These are phyloP conservation scores for Phaethornis superciliosus DNA, from an alignment of 2,113 vertebrate species.

Conservation along the genomic window DNA sequence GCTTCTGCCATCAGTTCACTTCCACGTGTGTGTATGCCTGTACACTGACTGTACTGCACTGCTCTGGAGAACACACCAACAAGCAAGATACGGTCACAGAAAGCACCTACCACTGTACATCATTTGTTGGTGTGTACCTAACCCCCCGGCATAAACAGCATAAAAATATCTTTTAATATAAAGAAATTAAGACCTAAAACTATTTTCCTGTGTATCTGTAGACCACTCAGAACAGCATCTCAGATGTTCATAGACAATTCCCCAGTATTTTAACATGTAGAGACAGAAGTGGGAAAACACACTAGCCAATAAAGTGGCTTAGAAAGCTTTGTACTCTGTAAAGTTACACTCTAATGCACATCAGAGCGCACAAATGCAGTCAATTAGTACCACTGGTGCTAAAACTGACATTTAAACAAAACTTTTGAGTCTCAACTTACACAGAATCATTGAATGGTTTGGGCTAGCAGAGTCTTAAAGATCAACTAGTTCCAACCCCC, in stretches of 20 bases:
- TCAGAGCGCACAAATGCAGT: not conserved
- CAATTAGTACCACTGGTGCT: fast-evolving
- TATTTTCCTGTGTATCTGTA: not conserved
- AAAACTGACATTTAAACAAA: not conserved
- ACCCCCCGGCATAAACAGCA: not conserved
- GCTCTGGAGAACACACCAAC: not conserved
- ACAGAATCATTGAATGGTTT: too few species aligned
- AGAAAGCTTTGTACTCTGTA: not conserved
- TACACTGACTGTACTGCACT: not conserved
- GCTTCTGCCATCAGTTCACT: not conserved
- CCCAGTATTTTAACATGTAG: not conserved
- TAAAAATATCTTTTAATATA: not conserved
- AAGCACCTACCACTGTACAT: not conserved
- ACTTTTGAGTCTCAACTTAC: not conserved
- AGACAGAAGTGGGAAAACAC: not conserved
- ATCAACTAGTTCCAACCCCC: too few species aligned
- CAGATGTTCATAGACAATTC: not conserved
- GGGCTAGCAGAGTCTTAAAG: too few species aligned
- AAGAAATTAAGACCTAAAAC: not conserved
- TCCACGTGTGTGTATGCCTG: not conserved
- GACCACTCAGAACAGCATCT: not conserved
- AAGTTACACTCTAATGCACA: not conserved
- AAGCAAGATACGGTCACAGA: fast-evolving
- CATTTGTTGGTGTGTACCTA: too few species aligned
- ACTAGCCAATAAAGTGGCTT: not conserved